Conservation (phyloP, 2,113 vertebrate genomes). For the Psilopogon haemacephalus region DNA sequence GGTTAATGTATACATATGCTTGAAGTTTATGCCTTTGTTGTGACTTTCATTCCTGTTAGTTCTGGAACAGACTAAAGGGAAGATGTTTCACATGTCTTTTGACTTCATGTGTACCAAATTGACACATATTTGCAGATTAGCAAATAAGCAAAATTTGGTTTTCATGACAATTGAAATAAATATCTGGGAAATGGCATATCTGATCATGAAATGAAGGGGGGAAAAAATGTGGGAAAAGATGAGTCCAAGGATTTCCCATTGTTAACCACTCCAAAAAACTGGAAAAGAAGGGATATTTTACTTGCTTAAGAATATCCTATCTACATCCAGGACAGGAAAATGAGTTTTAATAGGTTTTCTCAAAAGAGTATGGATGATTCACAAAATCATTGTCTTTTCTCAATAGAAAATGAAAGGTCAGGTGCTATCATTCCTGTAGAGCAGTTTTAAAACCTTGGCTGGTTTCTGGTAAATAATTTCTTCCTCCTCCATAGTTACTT, state of each 20-base stretch:
- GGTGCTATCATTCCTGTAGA: not conserved
- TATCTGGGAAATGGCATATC: not conserved
- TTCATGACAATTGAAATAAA: not conserved
- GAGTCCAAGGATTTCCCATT: not conserved
- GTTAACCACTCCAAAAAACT: not conserved
- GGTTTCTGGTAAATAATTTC: not conserved
- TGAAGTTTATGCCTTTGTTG: fast-evolving
- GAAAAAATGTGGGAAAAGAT: not conserved
- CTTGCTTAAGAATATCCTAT: not conserved
- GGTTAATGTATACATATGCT: not conserved
- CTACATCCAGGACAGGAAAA: not conserved
- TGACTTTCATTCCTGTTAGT: not conserved
- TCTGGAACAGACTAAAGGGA: not conserved
- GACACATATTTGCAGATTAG: not conserved
- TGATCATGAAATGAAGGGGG: not conserved
- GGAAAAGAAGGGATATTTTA: not conserved
- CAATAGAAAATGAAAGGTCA: not conserved
- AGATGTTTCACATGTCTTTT: not conserved
- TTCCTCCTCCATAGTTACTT: not conserved
- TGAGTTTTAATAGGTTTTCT: not conserved
- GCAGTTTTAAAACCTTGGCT: not conserved
- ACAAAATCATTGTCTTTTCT: not conserved
- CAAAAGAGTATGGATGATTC: not conserved
- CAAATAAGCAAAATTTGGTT: not conserved
- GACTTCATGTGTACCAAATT: not conserved